Conservation (phyloP, 2,113 vertebrate genomes). For the Anthoscopus minutus region DNA sequence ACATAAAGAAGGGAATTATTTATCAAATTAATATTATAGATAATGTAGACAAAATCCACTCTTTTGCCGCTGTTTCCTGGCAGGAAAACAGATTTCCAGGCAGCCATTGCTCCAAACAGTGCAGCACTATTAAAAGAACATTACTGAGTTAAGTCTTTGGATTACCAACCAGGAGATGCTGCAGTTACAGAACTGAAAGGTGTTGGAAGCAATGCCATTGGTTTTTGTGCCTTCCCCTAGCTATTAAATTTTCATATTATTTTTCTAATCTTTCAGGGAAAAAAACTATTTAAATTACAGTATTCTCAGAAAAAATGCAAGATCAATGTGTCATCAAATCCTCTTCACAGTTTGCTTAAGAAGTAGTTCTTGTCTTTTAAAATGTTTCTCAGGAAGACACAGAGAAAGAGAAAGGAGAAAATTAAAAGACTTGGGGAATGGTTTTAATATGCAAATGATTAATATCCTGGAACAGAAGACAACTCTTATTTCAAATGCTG, state of each 20-base stretch:
- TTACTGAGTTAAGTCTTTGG: not conserved
- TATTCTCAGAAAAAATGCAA: not conserved
- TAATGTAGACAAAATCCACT: not conserved
- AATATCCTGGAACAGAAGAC: not conserved
- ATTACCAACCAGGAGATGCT: too few species aligned
- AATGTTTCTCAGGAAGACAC: not conserved
- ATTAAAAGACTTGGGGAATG: not conserved
- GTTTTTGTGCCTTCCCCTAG: not conserved
- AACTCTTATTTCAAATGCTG: not conserved
- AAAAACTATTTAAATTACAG: not conserved
- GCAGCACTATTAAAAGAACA: not conserved
- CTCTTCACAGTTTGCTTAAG: not conserved
- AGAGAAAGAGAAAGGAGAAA: not conserved
- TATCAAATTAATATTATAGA: not conserved
- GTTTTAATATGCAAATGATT: not conserved
- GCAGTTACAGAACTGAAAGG: not conserved
- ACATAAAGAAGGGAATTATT: not conserved
- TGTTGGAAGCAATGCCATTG: not conserved
- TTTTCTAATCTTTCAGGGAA: not conserved
- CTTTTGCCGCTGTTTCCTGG: not conserved
- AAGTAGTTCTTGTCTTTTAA: not conserved
- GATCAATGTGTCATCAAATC: not conserved
- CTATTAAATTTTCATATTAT: not conserved
- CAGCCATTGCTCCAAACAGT: not conserved
- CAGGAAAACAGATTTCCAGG: not conserved